These are phyloP conservation scores for Halocynthia aurantium DNA, from an alignment of 23 tunicate species.

Conservation along the genomic window DNA sequence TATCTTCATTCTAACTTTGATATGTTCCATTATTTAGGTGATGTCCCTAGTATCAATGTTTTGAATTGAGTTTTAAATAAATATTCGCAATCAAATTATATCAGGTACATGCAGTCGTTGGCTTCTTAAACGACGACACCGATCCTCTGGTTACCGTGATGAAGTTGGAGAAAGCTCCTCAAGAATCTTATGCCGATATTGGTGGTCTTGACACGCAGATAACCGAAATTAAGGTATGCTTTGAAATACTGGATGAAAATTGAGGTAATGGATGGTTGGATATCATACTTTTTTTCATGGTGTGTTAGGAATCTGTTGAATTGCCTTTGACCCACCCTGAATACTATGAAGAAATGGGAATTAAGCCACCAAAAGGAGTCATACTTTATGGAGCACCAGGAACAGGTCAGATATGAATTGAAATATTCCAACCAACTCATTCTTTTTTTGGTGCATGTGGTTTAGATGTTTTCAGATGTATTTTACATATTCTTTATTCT, in stretches of 20 bases:
- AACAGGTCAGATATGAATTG: conserved; percentile 34
- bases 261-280: neutral
- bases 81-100: neutral
- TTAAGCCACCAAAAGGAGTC: conserved; percentile 96
- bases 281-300: neutral
- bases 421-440: no score
- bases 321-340: conserved; percentile 99
- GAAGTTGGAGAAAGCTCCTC: conserved; percentile 99
- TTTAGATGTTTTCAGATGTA: neutral
- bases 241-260: neutral
- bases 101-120: conserved; percentile 97
- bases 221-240: conserved; percentile 87
- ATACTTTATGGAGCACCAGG: conserved; percentile 98
- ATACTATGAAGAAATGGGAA: conserved; percentile 99
- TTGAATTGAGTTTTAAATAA: neutral
- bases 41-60: neutral
- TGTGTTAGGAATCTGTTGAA: conserved; percentile 85
- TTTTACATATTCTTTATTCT: neutral
- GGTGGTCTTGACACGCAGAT: conserved; percentile 97
- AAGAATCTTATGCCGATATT: conserved; percentile 98
- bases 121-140: conserved; percentile 95
- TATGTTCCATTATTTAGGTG: neutral
- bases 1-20: neutral
- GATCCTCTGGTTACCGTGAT: conserved; percentile 98
- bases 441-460: no score